These are phyloP conservation scores for Saiga tatarica DNA, from an alignment of 2,113 vertebrate species.

Conservation along the genomic window DNA sequence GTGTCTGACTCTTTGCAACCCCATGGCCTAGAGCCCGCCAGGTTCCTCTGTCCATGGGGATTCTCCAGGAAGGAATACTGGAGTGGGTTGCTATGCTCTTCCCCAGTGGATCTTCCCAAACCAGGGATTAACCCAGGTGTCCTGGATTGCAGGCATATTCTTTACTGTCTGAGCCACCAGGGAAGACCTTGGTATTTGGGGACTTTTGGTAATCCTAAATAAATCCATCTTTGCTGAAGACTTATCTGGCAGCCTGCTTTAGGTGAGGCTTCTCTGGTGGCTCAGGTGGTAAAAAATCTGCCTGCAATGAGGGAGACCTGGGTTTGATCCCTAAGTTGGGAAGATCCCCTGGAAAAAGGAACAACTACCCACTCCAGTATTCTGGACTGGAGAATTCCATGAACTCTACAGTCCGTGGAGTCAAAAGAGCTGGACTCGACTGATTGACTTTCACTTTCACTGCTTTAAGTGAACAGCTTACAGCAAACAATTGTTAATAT, in stretches of 20 bases:
- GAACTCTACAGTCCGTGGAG: background rate
- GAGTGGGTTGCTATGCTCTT: background rate
- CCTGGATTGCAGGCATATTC: background rate
- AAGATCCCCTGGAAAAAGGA: background rate
- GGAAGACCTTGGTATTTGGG: background rate
- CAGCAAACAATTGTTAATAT: background rate
- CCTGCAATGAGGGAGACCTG: background rate
- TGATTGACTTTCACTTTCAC: background rate
- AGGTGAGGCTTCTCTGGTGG: background rate
- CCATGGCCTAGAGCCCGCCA: fast-evolving
- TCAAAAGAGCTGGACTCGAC: background rate
- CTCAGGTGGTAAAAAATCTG: background rate
- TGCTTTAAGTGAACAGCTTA: background rate
- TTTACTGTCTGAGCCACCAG: background rate
- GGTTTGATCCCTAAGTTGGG: background rate
- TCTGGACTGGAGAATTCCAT: background rate
- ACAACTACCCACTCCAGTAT: background rate
- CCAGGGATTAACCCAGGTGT: background rate
- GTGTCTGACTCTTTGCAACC: background rate
- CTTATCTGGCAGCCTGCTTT: background rate
- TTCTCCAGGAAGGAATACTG: background rate
- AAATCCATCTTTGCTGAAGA: background rate
- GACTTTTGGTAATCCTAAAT: background rate
- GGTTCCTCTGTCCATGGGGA: background rate
- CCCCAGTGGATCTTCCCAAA: background rate